phyloP scores from a whole-genome alignment of 30 jellyfish, hydroid and myxozoan species.

The Chrysaora quinquecirrha region DNA sequence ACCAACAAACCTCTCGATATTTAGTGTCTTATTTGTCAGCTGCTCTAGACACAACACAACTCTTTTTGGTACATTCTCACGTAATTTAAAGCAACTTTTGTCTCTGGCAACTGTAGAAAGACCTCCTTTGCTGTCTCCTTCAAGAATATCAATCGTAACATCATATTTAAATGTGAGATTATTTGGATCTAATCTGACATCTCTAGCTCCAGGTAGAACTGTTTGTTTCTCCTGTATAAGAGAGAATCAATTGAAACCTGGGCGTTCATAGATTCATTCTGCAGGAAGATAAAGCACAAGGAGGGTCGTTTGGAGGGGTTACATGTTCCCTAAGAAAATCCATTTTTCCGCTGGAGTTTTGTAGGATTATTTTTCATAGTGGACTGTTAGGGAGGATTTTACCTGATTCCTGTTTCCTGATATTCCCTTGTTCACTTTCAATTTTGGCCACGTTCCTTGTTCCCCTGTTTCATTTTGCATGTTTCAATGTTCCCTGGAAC shows the following conservation, averaged over 20 bases:
- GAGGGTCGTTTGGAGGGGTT: too few relatives aligned
- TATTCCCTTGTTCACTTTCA: too few relatives aligned
- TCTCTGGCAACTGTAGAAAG: conserved; percentile 89
- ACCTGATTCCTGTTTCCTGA: too few relatives aligned
- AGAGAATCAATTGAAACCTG: background rate
- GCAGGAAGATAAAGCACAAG: too few relatives aligned
- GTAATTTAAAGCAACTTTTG: conserved; percentile 78
- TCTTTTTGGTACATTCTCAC: conserved; percentile 76
- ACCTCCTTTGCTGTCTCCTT: conserved; percentile 95
- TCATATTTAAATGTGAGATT: conserved; percentile 71
- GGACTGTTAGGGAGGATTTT: too few relatives aligned
- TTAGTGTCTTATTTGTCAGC: conserved; percentile 54
- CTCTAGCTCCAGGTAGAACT: conserved; percentile 12
- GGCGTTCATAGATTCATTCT: too few relatives aligned
- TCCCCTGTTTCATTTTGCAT: too few relatives aligned
- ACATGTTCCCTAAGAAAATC: too few relatives aligned
- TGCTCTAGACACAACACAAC: conserved; percentile 84
- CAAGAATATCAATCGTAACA: conserved; percentile 86
- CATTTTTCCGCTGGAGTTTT: too few relatives aligned
- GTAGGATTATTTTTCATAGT: too few relatives aligned
- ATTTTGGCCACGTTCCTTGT: too few relatives aligned
- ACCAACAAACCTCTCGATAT: conserved; percentile 82
- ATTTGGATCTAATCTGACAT: conserved; percentile 60
- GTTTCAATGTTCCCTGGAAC: too few relatives aligned
- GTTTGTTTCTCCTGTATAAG: conserved; percentile 53